Percentiles rank a stretch among this genome's conserved stretches.
Conservation (phyloP, 2,113 vertebrate genomes). For the Xiphophorus hellerii region DNA sequence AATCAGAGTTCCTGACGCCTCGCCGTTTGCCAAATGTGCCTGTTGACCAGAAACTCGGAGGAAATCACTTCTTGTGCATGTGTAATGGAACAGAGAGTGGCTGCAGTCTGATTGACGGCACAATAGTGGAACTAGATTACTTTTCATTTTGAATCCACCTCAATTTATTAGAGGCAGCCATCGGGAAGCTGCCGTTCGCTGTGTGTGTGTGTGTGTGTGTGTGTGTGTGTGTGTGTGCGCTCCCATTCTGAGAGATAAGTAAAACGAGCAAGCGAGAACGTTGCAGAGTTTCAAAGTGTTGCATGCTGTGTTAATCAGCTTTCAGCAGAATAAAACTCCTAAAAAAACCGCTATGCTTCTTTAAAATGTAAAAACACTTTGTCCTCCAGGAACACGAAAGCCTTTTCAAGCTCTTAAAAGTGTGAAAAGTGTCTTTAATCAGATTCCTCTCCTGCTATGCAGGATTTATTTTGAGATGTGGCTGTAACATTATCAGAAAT, state of each 20-base stretch:
- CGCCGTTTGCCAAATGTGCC: background rate
- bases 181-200: conserved; percentile 28
- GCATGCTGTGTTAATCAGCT: conserved; percentile 32
- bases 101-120: conserved; percentile 31
- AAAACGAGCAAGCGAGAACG: conserved; percentile 46
- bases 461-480: background rate
- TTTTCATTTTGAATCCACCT: conserved; percentile 65
- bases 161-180: conserved; percentile 66
- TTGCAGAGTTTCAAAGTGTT: conserved; percentile 9
- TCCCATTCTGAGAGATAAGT: conserved; percentile 20
- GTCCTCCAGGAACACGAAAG: conserved; percentile 3
- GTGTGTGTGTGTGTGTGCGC: background rate
- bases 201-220: conserved; percentile 27
- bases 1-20: background rate
- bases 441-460: background rate
- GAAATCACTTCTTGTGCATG: conserved; percentile 4
- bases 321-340: conserved; percentile 11
- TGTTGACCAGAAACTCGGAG: background rate
- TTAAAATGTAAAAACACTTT: conserved; percentile 5
- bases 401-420: background rate
- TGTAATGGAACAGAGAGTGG: conserved; percentile 4
- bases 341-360: conserved; percentile 16
- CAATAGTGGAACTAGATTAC: conserved; percentile 54
- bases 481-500: conserved; percentile 9
- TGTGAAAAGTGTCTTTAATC: background rate